These are phyloP conservation scores for Enteromius paludinosus DNA, from an alignment of 2,797 vertebrate genomes.

Conservation along the genomic window DNA sequence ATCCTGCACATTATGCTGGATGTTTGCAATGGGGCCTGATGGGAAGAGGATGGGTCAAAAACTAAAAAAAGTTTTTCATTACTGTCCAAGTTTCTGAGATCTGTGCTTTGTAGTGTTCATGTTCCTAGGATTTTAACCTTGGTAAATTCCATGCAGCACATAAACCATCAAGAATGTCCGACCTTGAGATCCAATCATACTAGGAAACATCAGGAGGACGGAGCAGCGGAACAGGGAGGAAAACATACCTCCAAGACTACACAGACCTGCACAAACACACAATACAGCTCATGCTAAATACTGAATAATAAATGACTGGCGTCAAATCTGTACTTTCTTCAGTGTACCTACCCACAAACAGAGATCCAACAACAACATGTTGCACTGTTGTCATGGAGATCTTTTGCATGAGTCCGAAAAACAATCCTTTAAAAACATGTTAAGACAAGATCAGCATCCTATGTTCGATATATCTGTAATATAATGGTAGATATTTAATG, in stretches of 20 bases:
- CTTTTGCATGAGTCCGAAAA: slow-evolving; percentile 65
- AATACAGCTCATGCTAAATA: slow-evolving; percentile 18
- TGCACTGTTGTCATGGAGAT: slow-evolving; percentile 67
- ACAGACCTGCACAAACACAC: slow-evolving; percentile 74
- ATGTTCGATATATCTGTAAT: background rate
- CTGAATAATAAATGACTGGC: background rate
- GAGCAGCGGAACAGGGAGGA: slow-evolving; percentile 84
- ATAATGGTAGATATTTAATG: background rate
- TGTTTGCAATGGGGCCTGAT: slow-evolving; percentile 84
- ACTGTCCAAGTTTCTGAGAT: background rate
- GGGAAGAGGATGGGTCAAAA: background rate
- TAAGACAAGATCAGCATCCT: background rate
- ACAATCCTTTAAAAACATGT: slow-evolving; percentile 67
- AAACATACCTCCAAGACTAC: slow-evolving; percentile 75
- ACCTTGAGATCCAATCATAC: slow-evolving; percentile 86
- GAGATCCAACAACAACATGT: slow-evolving; percentile 59
- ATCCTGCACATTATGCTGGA: slow-evolving; percentile 79
- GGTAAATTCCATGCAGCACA: slow-evolving; percentile 76
- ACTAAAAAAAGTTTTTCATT: background rate
- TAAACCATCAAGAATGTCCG: slow-evolving; percentile 80
- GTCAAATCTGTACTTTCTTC: background rate
- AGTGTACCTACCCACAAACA: slow-evolving; percentile 71
- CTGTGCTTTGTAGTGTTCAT: background rate
- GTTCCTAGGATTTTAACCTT: slow-evolving; percentile 69
- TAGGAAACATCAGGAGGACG: slow-evolving; percentile 81